Base-by-base conservation (phyloP, 2,797 vertebrate species). In the Agapornis canus region DNA sequence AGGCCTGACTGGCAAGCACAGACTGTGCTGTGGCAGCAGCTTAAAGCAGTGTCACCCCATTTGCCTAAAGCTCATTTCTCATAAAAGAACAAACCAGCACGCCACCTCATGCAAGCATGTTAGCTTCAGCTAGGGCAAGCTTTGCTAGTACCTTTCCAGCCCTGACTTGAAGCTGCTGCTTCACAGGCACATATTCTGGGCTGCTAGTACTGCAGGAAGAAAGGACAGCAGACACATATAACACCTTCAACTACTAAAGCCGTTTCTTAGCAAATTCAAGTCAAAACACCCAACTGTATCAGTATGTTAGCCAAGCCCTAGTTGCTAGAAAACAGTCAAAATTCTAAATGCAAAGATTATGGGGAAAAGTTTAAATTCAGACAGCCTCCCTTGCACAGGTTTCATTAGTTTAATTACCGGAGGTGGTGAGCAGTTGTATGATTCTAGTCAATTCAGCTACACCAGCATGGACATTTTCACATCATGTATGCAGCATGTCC, bases 41-140 rank as follows among this genome's bases (percentile, higher is more conserved):
- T 69, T 52, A 31, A 59, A 65, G 35, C 13, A 5, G 26, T 19
- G 6, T 35, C 47, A 40, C 6, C 5, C 10, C n/a, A 20, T 22
- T 2, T 63, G 26, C 45, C 22, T 29, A 23, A 49, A 86, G 54
- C 21, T 68, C 19, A 1, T 68, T 88, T 78, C n/a, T 52, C 35
- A 5, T 7, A 22, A 35, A 60, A 39, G 78, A 45, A 7, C 39
- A 31, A 75, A 48, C 6, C n/a, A 39, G 39, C 19, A 47, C 9
- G 19, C 19, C 18, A 13, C 31, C 13, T 54, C 18, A 1, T 0
- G 6, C 9, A 7, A 61, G 29, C 3, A 0, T 5, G 8, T 13
- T 13, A 26, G 29, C n/a, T 72, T 39, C 31, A 73, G 64, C 6
- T 47, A 4, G 3, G 3, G 2, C 27, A 63, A 77, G 31, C 6